A percentile compares a stretch with the other conserved stretches of the same genome.
Conservation (phyloP, 2,888 invertebrate genomes). For the Molanna angustata region DNA sequence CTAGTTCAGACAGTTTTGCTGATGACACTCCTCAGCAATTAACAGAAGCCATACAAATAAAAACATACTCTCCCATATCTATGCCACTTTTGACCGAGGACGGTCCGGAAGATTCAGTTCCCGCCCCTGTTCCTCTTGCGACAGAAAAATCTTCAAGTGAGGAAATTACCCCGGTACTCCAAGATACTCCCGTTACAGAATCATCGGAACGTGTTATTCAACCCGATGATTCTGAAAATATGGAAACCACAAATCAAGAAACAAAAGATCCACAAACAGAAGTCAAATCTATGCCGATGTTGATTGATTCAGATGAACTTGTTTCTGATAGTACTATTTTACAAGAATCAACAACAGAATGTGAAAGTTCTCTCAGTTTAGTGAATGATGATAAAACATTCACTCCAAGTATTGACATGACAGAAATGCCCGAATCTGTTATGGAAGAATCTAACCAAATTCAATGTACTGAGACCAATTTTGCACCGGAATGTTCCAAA, state of each 20-base stretch:
- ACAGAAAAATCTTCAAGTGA: no score
- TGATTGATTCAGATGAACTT: slow-evolving; percentile 48
- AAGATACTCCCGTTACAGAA: not conserved
- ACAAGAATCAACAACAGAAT: no score
- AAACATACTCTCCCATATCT: slow-evolving; percentile 49
- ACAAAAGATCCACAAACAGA: not conserved
- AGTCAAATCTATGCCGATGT: slow-evolving; percentile 58
- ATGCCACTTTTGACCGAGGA: slow-evolving; percentile 61
- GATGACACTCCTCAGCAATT: slow-evolving; percentile 40
- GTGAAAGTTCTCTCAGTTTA: not conserved
- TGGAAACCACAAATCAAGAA: not conserved
- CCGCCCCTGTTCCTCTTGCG: no score
- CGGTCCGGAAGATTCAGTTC: slow-evolving; percentile 30
- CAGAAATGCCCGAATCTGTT: not conserved
- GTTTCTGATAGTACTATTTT: no score
- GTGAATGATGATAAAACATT: not conserved
- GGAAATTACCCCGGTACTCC: no score
- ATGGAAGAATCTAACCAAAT: not conserved
- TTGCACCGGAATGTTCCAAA: not conserved
- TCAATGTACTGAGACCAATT: not conserved
- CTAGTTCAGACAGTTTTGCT: slow-evolving; percentile 39
- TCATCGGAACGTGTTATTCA: not conserved
- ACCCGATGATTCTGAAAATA: not conserved
- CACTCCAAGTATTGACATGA: not conserved
- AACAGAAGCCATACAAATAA: slow-evolving; percentile 35